A percentile compares a stretch with the other conserved stretches of the same genome.
phyloP scores from a whole-genome alignment of 2,888 invertebrate species.

The Amorpha juglandis region DNA sequence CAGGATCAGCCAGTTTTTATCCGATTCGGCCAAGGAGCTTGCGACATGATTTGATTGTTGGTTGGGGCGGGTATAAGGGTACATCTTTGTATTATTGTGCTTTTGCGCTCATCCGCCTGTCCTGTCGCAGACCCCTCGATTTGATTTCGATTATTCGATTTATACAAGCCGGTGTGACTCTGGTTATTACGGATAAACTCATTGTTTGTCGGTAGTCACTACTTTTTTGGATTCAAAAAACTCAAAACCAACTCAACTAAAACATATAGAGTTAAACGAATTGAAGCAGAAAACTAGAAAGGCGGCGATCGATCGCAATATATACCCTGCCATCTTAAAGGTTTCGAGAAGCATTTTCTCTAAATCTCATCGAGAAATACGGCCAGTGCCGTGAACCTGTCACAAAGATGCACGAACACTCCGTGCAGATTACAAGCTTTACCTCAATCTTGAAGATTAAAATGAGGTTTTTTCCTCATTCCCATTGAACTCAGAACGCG shows the following conservation, averaged over 20 bases:
- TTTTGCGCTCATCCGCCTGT: too few species aligned
- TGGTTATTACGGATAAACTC: too few species aligned
- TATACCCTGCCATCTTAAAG: neutral
- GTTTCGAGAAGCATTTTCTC: neutral
- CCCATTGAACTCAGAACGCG: conserved; percentile 26
- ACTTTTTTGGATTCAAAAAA: too few species aligned
- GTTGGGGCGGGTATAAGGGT: too few species aligned
- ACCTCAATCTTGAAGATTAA: conserved; percentile 28
- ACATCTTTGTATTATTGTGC: too few species aligned
- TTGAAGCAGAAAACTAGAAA: conserved; percentile 3
- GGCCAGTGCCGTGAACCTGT: neutral
- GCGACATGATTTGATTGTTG: too few species aligned
- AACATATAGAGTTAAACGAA: neutral
- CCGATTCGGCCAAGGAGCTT: too few species aligned
- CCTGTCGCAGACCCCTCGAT: too few species aligned
- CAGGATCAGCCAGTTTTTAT: too few species aligned
- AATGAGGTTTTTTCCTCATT: conserved; percentile 28
- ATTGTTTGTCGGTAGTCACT: too few species aligned
- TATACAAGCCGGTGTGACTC: too few species aligned
- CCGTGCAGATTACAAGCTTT: conserved; percentile 8
- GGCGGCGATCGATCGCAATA: neutral
- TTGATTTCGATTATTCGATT: too few species aligned
- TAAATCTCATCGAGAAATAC: neutral
- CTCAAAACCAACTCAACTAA: conserved; percentile 1
- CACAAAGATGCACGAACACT: conserved; percentile 12